Base-by-base conservation (phyloP, 23 tunicate genomes). In the Phallusia fumigata region DNA sequence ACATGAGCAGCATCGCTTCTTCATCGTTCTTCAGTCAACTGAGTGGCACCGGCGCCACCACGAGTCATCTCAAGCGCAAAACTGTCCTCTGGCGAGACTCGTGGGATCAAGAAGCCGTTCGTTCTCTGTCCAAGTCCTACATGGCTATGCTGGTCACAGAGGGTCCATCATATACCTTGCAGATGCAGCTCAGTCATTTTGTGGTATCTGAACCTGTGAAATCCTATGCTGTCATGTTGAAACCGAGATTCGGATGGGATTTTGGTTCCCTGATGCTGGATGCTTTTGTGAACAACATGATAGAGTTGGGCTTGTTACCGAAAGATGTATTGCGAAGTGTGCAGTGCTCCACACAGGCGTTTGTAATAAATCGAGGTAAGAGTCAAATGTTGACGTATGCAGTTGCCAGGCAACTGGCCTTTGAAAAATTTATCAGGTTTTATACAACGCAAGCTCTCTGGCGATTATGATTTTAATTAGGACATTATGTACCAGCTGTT, bases 71-170 rank as follows among this genome's bases (percentile, higher is more conserved):
- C 65, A 65, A 49, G 45, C 76, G 81, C 34, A 94, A 94, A 78
- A 88, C 88, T 15, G 98, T 94, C 0, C 73, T 86, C 8, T 94
- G 98, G 98, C 79, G 93, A 52, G 98, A 94, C 58, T 89, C 98
- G 30, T 94, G 90, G 90, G 92, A 89, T 50, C 88, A 89, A 31
- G 98, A 94, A 31, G 94, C 88, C 0, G 88, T 94, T 0, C 73
- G 78, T 26, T 79, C 85, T 33, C 31, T 83, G 36, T 85, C 94
- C 49, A 88, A 89, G 52, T 73, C 87, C 45, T 89, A 84, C 82
- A 84, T 89, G 64, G 79, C 94, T 32, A 33, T 53, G 31, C 22
- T 89, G 50, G 88, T 89, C 30, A 83, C 83, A 45, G 69, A 89
- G 32, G 88, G 84, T 6, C 78, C 93, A 22, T 52, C n/a, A 0